phyloP scores from a whole-genome alignment of 1,140 invertebrate species.

The Acromyrmex charruanus region DNA sequence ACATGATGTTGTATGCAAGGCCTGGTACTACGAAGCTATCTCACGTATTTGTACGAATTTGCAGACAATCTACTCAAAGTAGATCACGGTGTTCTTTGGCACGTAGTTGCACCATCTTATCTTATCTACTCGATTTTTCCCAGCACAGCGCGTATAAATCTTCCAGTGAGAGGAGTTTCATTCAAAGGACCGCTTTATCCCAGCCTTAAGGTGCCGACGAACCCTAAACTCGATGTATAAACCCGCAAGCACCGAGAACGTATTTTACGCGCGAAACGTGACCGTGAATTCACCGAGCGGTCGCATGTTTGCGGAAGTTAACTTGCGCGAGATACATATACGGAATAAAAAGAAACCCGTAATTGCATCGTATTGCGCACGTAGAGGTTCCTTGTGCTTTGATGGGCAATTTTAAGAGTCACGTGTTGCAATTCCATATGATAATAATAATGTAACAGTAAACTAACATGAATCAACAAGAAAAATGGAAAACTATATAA shows the following conservation, averaged over 20 bases:
- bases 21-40: slow-evolving; percentile 1
- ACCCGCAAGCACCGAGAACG: slow-evolving; percentile 78
- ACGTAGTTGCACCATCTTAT: slow-evolving; percentile 52
- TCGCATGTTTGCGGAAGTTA: slow-evolving; percentile 58
- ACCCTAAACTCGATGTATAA: slow-evolving; percentile 79
- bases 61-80: slow-evolving; percentile 48
- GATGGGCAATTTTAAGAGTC: slow-evolving; percentile 2
- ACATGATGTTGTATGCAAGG: neutral
- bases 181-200: slow-evolving; percentile 74
- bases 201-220: slow-evolving; percentile 70
- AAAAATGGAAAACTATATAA: neutral
- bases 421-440: neutral
- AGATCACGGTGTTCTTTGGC: slow-evolving; percentile 50
- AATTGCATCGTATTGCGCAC: slow-evolving; percentile 43
- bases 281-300: slow-evolving; percentile 70
- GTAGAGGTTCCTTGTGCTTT: neutral
- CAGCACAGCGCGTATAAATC: slow-evolving; percentile 77
- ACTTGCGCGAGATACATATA: slow-evolving; percentile 40
- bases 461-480: neutral
- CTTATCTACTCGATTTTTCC: slow-evolving; percentile 55
- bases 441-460: neutral
- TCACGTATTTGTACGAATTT: slow-evolving; percentile 44
- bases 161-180: slow-evolving; percentile 69
- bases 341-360: slow-evolving; percentile 32
- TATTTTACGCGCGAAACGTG: slow-evolving; percentile 83